Evolutionary conservation across 1,140 invertebrate species (phyloP).

Genomic region (Meteorus sp.): DNA sequence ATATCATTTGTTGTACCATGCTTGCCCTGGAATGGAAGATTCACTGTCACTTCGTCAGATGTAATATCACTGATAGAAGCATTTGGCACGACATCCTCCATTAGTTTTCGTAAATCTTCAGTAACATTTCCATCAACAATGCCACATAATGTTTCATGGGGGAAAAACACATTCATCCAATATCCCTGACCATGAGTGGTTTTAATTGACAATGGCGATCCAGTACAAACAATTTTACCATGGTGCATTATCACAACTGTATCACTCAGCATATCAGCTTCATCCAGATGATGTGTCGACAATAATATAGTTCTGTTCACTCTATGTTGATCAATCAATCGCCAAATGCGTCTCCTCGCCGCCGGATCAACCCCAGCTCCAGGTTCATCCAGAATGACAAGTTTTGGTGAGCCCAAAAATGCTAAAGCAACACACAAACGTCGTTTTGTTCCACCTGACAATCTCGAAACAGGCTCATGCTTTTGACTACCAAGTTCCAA

Average conservation of each 20-base stretch:
- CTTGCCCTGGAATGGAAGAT: slow-evolving; percentile 59
- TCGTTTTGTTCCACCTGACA: slow-evolving; percentile 67
- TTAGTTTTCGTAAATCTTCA: slow-evolving; percentile 50
- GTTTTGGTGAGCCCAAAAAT: slow-evolving; percentile 78
- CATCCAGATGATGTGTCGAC: slow-evolving; percentile 73
- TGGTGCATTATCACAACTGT: slow-evolving; percentile 68
- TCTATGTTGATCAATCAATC: slow-evolving; percentile 69
- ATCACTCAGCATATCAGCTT: slow-evolving; percentile 69
- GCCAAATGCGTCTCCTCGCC: slow-evolving; percentile 75
- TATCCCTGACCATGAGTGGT: slow-evolving; percentile 78
- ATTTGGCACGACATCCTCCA: slow-evolving; percentile 57
- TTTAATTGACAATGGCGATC: slow-evolving; percentile 73
- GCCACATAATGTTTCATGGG: slow-evolving; percentile 22
- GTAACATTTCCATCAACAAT: slow-evolving; percentile 36
- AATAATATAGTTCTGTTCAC: slow-evolving; percentile 69
- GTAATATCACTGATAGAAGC: slow-evolving; percentile 52
- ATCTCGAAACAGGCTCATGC: slow-evolving; percentile 58
- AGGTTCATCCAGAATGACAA: slow-evolving; percentile 85
- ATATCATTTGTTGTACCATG: slow-evolving; percentile 61
- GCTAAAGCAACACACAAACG: slow-evolving; percentile 68
- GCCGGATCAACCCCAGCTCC: slow-evolving; percentile 81
- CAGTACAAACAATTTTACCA: slow-evolving; percentile 61
- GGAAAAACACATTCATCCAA: slow-evolving; percentile 64
- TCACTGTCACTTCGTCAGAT: slow-evolving; percentile 52
- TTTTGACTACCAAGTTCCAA: slow-evolving; percentile 62